These are phyloP conservation scores for Pseudomyrmex concolor DNA, from an alignment of 1,140 invertebrate species.

Conservation along the genomic window DNA sequence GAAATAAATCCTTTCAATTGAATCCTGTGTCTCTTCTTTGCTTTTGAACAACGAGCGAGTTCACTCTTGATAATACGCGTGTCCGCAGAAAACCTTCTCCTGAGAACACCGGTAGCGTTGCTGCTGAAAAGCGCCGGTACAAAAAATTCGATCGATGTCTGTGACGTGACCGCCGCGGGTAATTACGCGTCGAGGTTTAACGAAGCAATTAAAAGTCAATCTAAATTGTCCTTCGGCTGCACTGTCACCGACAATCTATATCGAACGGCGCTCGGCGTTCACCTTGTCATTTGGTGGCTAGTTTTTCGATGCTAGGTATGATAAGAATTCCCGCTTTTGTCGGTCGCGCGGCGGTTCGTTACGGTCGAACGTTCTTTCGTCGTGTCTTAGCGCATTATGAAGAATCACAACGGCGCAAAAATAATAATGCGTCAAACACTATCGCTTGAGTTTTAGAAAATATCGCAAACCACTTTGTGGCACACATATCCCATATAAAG, in stretches of 20 bases:
- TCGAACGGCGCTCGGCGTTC: background rate
- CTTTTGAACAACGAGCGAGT: no score
- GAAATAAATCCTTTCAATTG: no score
- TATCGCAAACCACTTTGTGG: background rate
- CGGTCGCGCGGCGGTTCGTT: background rate
- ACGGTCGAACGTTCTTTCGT: background rate
- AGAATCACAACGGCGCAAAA: background rate
- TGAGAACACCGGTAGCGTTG: constrained; percentile 26
- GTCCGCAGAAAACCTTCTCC: background rate
- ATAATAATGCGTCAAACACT: no score
- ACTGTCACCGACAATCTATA: constrained; percentile 36
- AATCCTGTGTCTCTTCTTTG: no score
- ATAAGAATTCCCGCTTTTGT: background rate
- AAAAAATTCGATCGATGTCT: constrained; percentile 41
- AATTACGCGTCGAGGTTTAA: constrained; percentile 59
- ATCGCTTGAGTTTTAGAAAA: no score
- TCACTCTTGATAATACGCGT: no score
- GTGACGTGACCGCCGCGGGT: constrained; percentile 55
- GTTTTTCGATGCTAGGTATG: background rate
- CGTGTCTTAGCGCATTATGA: background rate
- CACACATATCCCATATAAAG: background rate
- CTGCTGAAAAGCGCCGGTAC: constrained; percentile 51
- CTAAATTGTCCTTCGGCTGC: constrained; percentile 66
- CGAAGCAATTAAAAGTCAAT: constrained; percentile 71
- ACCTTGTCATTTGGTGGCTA: constrained; percentile 21